Conservation (phyloP, 1,140 invertebrate species). For the Globodera rostochiensis region DNA sequence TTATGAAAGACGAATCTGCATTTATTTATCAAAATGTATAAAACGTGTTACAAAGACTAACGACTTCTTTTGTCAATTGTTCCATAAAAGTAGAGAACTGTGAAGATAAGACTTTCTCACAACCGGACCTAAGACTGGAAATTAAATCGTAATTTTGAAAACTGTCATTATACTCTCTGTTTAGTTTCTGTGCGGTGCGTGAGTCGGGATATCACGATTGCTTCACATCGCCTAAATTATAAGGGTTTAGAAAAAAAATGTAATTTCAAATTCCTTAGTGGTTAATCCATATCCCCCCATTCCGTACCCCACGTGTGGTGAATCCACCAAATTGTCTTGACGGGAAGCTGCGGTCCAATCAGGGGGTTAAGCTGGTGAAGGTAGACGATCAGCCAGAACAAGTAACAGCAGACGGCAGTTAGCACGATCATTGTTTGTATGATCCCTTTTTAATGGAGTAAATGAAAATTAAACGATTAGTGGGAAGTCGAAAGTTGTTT, state of each 20-base stretch:
- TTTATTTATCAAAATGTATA: not conserved
- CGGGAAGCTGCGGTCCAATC: conserved; percentile 64
- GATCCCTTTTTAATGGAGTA: conserved; percentile 54
- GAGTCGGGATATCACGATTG: not conserved
- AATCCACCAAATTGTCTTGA: conserved; percentile 65
- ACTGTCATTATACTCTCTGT: no score
- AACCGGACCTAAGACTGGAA: not conserved
- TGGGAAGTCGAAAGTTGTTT: no score
- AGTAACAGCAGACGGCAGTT: conserved; percentile 63
- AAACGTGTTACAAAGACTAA: not conserved
- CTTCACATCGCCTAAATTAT: not conserved
- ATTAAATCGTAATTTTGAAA: no score
- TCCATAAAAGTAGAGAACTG: not conserved
- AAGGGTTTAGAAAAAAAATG: no score
- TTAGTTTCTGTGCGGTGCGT: no score
- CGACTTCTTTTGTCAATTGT: not conserved
- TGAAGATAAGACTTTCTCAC: not conserved
- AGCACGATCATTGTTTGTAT: conserved; percentile 65
- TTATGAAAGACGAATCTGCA: not conserved
- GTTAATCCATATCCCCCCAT: no score
- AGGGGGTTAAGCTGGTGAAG: conserved; percentile 64
- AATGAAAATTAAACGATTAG: not conserved
- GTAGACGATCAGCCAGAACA: conserved; percentile 65
- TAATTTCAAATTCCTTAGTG: no score
- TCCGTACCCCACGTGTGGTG: conserved; percentile 52